Evolutionary conservation across 2,797 vertebrate species (phyloP).

Genomic region (Pangasius macronema): DNA sequence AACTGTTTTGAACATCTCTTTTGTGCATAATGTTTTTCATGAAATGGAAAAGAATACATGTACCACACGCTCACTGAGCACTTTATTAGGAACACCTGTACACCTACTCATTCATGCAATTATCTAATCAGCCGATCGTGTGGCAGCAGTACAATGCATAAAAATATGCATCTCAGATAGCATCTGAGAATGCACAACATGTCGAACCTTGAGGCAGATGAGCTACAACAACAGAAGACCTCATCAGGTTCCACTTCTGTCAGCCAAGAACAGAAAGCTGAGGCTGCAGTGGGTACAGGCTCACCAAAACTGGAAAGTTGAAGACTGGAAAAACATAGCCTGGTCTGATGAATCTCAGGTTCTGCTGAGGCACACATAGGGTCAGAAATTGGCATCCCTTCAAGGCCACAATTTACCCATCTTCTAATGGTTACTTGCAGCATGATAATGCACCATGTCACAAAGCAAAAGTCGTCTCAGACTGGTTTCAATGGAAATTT

Average conservation of each 20-base stretch:
- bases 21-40: background rate
- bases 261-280: constrained; percentile 2
- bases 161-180: background rate
- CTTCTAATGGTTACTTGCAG: background rate
- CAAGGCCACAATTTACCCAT: background rate
- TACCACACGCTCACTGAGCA: no score
- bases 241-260: background rate
- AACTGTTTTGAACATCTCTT: background rate
- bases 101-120: background rate
- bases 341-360: background rate
- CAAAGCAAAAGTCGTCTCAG: background rate
- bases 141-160: background rate
- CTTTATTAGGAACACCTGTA: background rate
- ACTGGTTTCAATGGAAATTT: background rate
- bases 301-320: background rate
- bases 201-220: background rate
- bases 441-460: constrained; percentile 1
- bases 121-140: background rate
- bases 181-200: background rate
- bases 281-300: background rate
- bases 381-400: background rate
- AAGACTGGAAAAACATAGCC: background rate
- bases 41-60: background rate
- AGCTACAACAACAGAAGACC: background rate
- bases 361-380: background rate